Percentiles rank a stretch among this genome's conserved stretches.
Conservation (phyloP, 1,140 invertebrate species). For the Drosophila grimshawi region DNA sequence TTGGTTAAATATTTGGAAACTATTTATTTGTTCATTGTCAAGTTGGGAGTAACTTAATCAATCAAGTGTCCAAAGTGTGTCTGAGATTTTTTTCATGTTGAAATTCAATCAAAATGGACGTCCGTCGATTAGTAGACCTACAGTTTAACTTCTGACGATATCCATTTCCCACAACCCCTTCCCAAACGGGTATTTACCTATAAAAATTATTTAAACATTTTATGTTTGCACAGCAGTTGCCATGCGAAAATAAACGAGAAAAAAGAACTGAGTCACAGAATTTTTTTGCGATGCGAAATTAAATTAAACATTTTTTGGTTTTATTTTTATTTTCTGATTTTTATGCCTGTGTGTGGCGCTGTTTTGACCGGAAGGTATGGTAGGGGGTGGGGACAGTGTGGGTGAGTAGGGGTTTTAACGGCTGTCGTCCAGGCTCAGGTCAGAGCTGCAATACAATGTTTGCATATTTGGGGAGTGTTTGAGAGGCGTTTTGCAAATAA, state of each 20-base stretch:
- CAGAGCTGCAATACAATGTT: conserved; percentile 3
- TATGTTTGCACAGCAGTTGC: conserved; percentile 79
- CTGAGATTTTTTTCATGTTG: conserved; percentile 38
- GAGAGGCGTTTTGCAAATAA: conserved; percentile 66
- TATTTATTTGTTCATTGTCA: conserved; percentile 32
- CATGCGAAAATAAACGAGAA: conserved; percentile 37
- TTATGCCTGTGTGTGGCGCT: conserved; percentile 51
- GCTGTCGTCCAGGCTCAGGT: not conserved
- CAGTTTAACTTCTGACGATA: conserved; percentile 15
- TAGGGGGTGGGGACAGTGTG: not conserved
- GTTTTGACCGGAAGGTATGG: not conserved
- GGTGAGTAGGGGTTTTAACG: not conserved
- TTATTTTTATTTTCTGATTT: conserved; percentile 14
- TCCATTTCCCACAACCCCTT: not conserved
- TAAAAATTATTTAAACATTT: conserved; percentile 78
- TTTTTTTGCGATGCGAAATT: conserved; percentile 64
- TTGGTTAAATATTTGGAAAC: conserved; percentile 3
- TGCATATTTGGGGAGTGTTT: conserved; percentile 33
- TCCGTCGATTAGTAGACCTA: conserved; percentile 62
- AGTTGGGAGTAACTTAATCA: conserved; percentile 53
- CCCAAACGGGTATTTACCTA: conserved; percentile 58
- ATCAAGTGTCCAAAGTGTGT: conserved; percentile 35
- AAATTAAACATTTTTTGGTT: conserved; percentile 71
- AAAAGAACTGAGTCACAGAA: conserved; percentile 34
- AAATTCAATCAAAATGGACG: conserved; percentile 73